phyloP scores from a whole-genome alignment of 2,113 vertebrate species.

The Pao palembangensis region DNA sequence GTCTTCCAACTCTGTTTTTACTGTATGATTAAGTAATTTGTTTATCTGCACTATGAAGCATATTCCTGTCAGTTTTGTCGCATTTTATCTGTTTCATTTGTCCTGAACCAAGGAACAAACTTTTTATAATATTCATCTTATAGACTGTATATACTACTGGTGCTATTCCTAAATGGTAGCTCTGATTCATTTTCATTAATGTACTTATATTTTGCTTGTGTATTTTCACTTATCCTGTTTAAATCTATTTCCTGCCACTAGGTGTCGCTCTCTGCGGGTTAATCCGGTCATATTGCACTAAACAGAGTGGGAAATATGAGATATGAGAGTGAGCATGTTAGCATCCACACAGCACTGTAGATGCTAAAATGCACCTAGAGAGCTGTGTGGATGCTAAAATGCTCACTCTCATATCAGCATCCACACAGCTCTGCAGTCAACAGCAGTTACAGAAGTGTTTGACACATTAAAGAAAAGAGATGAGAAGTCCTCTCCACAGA shows the following conservation, averaged over 20 bases:
- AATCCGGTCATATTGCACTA: not conserved
- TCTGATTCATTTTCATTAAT: not conserved
- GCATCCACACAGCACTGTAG: too few species aligned
- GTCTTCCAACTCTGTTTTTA: not conserved
- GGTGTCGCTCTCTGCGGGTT: conserved; percentile 62
- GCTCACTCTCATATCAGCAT: too few species aligned
- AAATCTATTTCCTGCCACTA: conserved; percentile 48
- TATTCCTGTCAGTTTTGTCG: not conserved
- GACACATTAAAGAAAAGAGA: too few species aligned
- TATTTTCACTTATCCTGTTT: not conserved
- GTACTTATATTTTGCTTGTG: not conserved
- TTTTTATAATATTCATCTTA: too few species aligned
- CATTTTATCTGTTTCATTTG: not conserved
- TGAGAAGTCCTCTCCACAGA: too few species aligned
- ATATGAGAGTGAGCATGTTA: not conserved
- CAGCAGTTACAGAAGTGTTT: not conserved
- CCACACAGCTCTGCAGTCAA: too few species aligned
- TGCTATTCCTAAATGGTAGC: not conserved
- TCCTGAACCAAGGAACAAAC: not conserved
- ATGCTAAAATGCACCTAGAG: too few species aligned
- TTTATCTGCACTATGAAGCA: too few species aligned
- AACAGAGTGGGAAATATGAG: not conserved
- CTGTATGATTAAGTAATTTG: not conserved
- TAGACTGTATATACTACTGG: too few species aligned
- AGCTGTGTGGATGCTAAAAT: too few species aligned